Conservation (phyloP, 2,113 vertebrate species). For the Cricetomys ansorgei region DNA sequence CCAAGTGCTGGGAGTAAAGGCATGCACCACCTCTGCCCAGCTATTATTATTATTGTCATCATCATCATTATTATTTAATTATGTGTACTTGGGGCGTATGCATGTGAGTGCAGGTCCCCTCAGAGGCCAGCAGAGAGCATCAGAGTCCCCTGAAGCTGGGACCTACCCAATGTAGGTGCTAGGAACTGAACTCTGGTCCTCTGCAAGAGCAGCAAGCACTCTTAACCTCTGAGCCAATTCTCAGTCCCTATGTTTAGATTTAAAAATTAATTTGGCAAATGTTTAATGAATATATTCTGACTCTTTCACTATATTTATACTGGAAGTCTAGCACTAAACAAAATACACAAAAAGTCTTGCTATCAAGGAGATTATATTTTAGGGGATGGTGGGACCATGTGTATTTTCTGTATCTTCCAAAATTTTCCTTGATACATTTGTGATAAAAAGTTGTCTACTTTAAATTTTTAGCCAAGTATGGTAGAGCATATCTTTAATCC, state of each 20-base stretch:
- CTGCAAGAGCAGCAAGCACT: no score
- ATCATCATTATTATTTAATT: no score
- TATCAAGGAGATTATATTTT: not conserved
- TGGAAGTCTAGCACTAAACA: conserved; percentile 2
- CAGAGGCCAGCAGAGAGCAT: no score
- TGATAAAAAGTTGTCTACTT: not conserved
- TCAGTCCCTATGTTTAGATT: not conserved
- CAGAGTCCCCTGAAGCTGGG: no score
- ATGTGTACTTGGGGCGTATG: no score
- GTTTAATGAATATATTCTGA: conserved; percentile 20
- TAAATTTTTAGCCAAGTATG: not conserved
- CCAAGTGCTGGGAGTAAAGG: no score
- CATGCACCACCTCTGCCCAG: no score
- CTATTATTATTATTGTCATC: no score
- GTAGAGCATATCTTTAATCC: not conserved
- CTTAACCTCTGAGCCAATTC: no score
- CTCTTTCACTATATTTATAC: conserved; percentile 5
- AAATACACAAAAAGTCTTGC: conserved; percentile 40
- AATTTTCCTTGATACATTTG: conserved; percentile 4
- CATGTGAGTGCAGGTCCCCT: no score
- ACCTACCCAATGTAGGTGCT: no score
- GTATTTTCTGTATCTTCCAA: conserved; percentile 42
- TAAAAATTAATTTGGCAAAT: conserved; percentile 18
- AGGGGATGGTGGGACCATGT: not conserved
- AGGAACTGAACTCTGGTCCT: no score